These are phyloP conservation scores for Chironomus tentans DNA, from an alignment of 2,888 invertebrate species.

Conservation along the genomic window DNA sequence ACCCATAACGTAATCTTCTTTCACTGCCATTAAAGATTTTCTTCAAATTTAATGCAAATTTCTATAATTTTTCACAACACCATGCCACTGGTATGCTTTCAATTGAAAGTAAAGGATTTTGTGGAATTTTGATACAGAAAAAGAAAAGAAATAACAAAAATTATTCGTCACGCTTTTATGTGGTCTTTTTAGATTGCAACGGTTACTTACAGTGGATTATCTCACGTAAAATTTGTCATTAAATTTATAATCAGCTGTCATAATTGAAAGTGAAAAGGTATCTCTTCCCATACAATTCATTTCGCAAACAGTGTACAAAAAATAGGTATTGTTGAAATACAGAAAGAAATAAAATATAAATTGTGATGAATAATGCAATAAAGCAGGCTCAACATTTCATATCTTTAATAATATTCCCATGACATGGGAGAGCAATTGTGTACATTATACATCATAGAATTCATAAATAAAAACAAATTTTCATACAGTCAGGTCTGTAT, in stretches of 20 bases:
- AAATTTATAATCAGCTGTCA: constrained; percentile 6
- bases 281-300: too few species aligned
- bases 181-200: not conserved
- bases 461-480: too few species aligned
- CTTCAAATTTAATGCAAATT: not conserved
- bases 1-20: too few species aligned
- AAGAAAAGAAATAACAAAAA: not conserved
- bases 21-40: too few species aligned
- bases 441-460: too few species aligned
- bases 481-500: not conserved
- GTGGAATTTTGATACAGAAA: not conserved
- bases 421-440: not conserved
- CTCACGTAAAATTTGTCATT: constrained; percentile 1
- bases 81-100: not conserved
- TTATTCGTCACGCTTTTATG: not conserved
- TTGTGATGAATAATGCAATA: not conserved
- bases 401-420: not conserved
- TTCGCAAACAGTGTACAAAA: too few species aligned
- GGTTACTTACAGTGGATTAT: not conserved
- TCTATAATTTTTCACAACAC: not conserved
- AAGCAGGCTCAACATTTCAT: not conserved
- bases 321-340: too few species aligned
- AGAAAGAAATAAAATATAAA: not conserved
- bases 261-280: constrained; percentile 7
- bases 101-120: not conserved